Evolutionary conservation across 2,113 vertebrate species (phyloP), one percentile per base, ranked within the genome.

Genomic region (Coregonus clupeaformis): DNA sequence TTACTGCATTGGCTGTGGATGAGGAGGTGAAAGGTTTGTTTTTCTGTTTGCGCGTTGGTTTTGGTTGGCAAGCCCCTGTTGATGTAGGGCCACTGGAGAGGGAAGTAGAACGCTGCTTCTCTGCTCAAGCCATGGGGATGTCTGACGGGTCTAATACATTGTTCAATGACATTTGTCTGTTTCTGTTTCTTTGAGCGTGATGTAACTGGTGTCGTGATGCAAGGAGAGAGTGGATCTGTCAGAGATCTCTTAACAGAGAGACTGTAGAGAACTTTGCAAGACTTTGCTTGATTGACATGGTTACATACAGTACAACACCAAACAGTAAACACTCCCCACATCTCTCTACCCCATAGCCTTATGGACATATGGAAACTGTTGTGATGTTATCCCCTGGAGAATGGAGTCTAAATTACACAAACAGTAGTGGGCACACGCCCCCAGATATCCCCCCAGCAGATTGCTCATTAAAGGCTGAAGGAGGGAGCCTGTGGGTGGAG

Each of bases 281-380:
- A 64, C 22, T 2, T 4, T 55, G 32, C 73, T 82, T 85, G 80
- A 87, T 76, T 42, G 82, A 84, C 80, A 77, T 14, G 27, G 29
- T n/a, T 12, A 11, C 71, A 70, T 9, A 22, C 18, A 30, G 25
- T 27, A 73, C 57, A 66, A 78, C 72, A 78, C 78, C 80, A 76
- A 68, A 80, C 68, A 77, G 69, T 24, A 72, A 82, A 59, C 71
- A 29, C 47, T 18, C 25, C 7, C 12, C n/a, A 18, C 6, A 22
- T 62, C 59, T 42, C 36, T 42, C 9, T 42, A 42, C 55, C 3
- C 59, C 27, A 59, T 12, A 22, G 78, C 82, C 81, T 84, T 24
- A 82, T 85, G 83, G 80, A 82, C 91, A 92, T 90, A 89, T 91
- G 90, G 90, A 91, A 91, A 85, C 75, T 83, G 85, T 91, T 91